Conservation (phyloP, 2,797 vertebrate species). For the Cygnus olor region DNA sequence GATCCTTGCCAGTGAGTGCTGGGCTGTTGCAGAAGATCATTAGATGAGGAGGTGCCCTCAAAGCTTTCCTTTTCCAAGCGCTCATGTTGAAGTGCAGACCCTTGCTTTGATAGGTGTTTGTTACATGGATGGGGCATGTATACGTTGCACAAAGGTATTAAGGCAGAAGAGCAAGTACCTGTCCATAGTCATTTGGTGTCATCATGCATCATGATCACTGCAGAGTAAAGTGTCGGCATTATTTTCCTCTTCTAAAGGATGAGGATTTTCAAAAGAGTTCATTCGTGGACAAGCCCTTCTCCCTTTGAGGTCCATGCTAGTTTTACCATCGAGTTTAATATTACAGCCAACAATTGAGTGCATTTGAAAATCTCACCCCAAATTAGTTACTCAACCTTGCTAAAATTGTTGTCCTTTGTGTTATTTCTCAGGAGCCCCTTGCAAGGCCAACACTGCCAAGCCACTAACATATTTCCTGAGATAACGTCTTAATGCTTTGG, state of each 20-base stretch:
- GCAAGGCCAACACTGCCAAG: conserved; percentile 38
- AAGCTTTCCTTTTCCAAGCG: neutral
- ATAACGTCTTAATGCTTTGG: conserved; percentile 56
- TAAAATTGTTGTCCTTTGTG: conserved; percentile 61
- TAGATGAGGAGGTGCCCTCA: neutral
- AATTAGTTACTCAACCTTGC: conserved; percentile 65
- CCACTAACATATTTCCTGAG: conserved; percentile 4
- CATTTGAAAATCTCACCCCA: conserved; percentile 26
- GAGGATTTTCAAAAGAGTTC: neutral
- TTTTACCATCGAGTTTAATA: neutral
- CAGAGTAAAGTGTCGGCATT: neutral
- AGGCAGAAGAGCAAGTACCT: neutral
- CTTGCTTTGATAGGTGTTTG: conserved; percentile 20
- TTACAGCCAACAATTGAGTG: neutral
- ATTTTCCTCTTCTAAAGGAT: neutral
- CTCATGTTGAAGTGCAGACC: neutral
- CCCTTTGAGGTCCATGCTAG: neutral
- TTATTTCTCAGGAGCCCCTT: conserved; percentile 62
- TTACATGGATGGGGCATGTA: neutral
- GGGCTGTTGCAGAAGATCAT: neutral
- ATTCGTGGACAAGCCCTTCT: neutral
- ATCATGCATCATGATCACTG: neutral
- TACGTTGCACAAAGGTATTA: neutral
- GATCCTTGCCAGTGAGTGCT: neutral
- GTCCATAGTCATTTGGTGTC: neutral